Base-by-base conservation (phyloP, 2,113 vertebrate genomes). In the Gymnarchus niloticus region DNA sequence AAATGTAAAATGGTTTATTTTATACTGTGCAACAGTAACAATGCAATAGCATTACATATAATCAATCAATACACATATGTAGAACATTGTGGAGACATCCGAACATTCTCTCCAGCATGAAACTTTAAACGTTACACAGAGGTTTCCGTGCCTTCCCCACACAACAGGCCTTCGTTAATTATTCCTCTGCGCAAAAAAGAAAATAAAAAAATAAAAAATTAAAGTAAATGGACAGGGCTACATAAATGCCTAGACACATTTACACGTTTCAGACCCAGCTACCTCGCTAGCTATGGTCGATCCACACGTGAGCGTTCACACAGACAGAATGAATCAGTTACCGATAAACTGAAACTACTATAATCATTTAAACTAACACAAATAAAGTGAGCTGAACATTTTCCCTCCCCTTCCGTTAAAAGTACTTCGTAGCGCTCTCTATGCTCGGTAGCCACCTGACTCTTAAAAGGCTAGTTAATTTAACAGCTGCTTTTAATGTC, bases 21-120 rank as follows among this genome's bases (percentile, higher is more conserved):
- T 95, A 95, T 95, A 94, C 92, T 95, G 94, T 95, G 94, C 92
- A 95, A 95, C 93, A 95, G 94, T 95, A 94, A 95, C 94, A 94
- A 95, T 94, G 94, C 93, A 93, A 94, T 92, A 94, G 91, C 92
- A 93, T 92, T 94, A 90, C 92, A 92, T 94, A 94, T 92, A 94
- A 92, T 93, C 90, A 89, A 93, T 92, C 92, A 92, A 92, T 93
- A 94, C 93, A 94, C 93, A 95, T 91, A 92, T 90, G 81, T 85
- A 91, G 91, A 94, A 94, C 93, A 93, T 91, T 69, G 81, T 83
- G 90, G 90, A 92, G 90, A 93, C 92, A 91, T 91, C 88, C 91
- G 92, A 93, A 93, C 90, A 90, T 90, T 89, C 88, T 89, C 87
- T 83, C 77, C 86, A 93, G 88, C 87, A 89, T 89, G 92, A 93